phyloP scores from a whole-genome alignment of 2,113 vertebrate genomes.

The Cairina moschata region DNA sequence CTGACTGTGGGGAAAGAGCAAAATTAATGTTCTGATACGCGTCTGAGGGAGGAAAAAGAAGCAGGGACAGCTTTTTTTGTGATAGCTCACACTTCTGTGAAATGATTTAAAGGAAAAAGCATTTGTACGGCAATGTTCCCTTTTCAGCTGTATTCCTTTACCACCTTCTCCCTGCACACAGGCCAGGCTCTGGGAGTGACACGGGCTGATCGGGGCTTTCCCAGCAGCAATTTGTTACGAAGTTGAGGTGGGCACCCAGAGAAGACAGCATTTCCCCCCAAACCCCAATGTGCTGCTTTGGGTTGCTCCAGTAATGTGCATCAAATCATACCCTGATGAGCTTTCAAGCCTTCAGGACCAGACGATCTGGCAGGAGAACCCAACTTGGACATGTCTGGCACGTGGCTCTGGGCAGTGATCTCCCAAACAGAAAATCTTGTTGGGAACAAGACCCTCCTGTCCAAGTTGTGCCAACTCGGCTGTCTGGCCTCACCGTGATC shows the following conservation, averaged over 20 bases:
- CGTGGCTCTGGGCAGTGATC: not conserved
- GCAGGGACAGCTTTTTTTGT: not conserved
- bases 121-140: not conserved
- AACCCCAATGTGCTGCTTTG: not conserved
- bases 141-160: not conserved
- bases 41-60: not conserved
- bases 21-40: rapidly evolving
- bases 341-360: not conserved
- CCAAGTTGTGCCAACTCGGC: not conserved
- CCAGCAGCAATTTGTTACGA: not conserved
- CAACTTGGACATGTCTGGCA: not conserved
- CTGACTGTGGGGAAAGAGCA: not conserved
- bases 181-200: not conserved
- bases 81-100: not conserved
- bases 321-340: not conserved
- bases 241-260: not conserved
- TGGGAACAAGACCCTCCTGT: not conserved
- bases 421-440: not conserved
- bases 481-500: not conserved
- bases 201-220: not conserved
- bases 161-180: not conserved
- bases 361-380: not conserved
- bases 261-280: not conserved
- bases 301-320: not conserved
- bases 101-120: not conserved